Percentiles rank a stretch among this genome's conserved stretches.
Conservation (phyloP, 2,113 vertebrate species). For the Equus przewalskii region DNA sequence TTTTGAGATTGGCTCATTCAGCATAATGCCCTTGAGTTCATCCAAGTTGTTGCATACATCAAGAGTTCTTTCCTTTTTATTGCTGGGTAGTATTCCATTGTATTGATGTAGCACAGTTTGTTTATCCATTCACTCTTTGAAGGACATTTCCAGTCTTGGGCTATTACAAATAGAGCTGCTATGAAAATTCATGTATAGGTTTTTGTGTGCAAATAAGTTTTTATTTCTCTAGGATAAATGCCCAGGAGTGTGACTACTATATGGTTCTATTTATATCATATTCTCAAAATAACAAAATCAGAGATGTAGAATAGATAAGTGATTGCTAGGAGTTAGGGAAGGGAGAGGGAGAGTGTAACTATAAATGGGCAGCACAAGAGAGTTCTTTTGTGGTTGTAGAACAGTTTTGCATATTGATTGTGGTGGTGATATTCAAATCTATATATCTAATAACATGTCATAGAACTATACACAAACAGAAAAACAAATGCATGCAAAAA, state of each 20-base stretch:
- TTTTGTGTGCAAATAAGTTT: background rate
- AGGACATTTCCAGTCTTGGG: background rate
- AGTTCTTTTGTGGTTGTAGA: background rate
- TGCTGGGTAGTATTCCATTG: constrained; percentile 5
- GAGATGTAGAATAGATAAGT: background rate
- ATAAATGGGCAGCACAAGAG: background rate
- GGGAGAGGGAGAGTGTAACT: background rate
- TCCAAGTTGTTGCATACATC: background rate
- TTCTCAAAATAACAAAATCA: constrained; percentile 19
- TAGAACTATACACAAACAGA: constrained; percentile 11
- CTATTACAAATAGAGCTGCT: constrained; percentile 18
- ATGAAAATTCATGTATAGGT: background rate
- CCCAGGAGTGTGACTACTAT: background rate
- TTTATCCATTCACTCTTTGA: constrained; percentile 42
- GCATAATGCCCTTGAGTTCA: background rate
- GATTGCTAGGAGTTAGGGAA: background rate
- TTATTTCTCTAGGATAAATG: constrained; percentile 47
- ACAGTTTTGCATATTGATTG: background rate
- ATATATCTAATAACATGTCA: background rate
- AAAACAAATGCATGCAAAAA: background rate
- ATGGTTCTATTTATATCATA: background rate
- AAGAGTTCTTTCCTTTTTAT: background rate
- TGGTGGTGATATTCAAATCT: background rate
- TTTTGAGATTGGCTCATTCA: constrained; percentile 45
- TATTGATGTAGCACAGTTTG: background rate